Conservation (phyloP, 2,797 vertebrate genomes). For the Karalla daura region DNA sequence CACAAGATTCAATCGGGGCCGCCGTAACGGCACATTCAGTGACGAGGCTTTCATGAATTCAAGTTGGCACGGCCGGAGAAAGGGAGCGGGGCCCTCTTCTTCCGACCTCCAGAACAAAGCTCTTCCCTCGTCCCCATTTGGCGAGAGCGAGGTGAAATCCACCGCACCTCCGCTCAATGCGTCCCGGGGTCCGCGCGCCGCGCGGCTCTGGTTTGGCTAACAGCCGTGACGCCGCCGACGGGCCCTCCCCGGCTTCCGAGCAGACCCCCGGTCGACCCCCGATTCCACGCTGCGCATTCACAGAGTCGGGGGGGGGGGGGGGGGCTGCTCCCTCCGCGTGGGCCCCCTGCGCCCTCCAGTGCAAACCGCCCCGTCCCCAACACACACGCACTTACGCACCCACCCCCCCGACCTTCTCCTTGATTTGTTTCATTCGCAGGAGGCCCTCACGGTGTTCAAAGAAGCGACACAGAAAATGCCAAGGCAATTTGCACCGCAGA, state of each 20-base stretch:
- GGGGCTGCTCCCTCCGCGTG: slow-evolving; percentile 45
- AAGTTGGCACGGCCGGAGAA: slow-evolving; percentile 42
- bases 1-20: slow-evolving; percentile 58
- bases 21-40: slow-evolving; percentile 54
- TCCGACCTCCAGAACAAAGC: slow-evolving; percentile 54
- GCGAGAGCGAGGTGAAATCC: slow-evolving; percentile 53
- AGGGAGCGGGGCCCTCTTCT: slow-evolving; percentile 42
- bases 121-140: slow-evolving; percentile 53
- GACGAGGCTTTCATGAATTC: slow-evolving; percentile 58
- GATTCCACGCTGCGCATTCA: slow-evolving; percentile 78
- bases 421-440: slow-evolving; percentile 82
- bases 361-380: too few species aligned
- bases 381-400: too few species aligned
- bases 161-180: slow-evolving; percentile 16
- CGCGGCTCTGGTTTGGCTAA: slow-evolving; percentile 58
- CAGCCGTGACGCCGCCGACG: slow-evolving; percentile 66
- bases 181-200: slow-evolving; percentile 45
- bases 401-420: slow-evolving; percentile 33
- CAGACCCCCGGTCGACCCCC: slow-evolving; percentile 65
- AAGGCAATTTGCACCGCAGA: slow-evolving; percentile 98
- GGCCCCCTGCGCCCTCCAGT: slow-evolving; percentile 51
- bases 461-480: slow-evolving; percentile 99
- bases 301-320: slow-evolving; percentile 55
- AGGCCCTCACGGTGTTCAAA: slow-evolving; percentile 94
- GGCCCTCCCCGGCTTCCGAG: slow-evolving; percentile 65